Conservation (phyloP, 1,140 invertebrate genomes). For the Ephestia elutella region DNA sequence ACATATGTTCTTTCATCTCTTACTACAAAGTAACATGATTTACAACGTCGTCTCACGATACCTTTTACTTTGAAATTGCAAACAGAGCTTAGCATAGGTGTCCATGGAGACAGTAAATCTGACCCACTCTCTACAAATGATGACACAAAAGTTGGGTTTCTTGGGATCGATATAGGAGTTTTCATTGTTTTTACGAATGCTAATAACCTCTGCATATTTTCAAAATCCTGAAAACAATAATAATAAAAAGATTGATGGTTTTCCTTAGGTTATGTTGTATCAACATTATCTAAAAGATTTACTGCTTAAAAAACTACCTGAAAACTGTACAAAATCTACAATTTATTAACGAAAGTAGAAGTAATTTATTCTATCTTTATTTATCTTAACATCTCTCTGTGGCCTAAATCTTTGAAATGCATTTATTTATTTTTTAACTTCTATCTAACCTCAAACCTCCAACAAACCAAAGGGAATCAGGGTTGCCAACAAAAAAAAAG, state of each 20-base stretch:
- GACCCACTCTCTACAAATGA: background rate
- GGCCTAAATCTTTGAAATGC: no score
- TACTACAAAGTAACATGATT: constrained; percentile 83
- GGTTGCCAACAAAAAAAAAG: no score
- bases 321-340: no score
- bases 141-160: constrained; percentile 5
- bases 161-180: constrained; percentile 9
- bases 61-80: constrained; percentile 63
- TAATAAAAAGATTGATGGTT: constrained; percentile 1
- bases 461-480: no score
- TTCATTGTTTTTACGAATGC: constrained; percentile 33
- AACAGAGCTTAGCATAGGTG: constrained; percentile 36
- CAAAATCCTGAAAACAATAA: constrained; percentile 17
- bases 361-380: no score
- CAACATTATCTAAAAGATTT: no score
- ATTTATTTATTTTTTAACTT: no score
- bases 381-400: no score
- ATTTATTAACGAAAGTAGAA: no score
- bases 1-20: constrained; percentile 81
- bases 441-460: no score
- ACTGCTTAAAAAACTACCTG: no score
- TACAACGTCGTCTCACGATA: constrained; percentile 76
- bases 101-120: constrained; percentile 28
- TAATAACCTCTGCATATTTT: constrained; percentile 47
- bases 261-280: no score